Evolutionary conservation across 2,113 vertebrate species (phyloP).

Genomic region (Motacilla tschutschensis): DNA sequence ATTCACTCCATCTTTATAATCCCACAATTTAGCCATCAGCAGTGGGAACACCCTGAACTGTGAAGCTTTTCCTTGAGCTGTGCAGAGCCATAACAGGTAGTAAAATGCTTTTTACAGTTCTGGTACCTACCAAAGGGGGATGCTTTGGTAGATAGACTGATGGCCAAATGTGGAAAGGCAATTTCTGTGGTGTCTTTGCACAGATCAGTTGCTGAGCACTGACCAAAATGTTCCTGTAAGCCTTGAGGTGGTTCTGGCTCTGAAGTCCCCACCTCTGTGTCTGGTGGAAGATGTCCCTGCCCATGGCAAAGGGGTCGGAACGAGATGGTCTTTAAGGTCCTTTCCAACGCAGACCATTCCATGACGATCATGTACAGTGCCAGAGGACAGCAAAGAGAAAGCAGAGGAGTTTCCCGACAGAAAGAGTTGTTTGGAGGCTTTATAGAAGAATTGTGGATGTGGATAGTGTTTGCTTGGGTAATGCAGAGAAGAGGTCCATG

Average conservation of each 20-base stretch:
- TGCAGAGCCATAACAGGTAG: not conserved
- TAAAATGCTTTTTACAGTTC: not conserved
- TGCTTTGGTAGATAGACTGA: not conserved
- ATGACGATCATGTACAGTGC: too few species aligned
- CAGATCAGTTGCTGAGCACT: not conserved
- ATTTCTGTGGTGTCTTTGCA: not conserved
- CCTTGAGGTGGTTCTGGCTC: not conserved
- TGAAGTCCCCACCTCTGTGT: not conserved
- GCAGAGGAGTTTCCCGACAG: not conserved
- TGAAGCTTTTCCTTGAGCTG: not conserved
- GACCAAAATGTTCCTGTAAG: not conserved
- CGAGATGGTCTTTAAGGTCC: not conserved
- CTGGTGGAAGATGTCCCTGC: not conserved
- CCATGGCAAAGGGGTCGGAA: not conserved
- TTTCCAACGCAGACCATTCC: not conserved
- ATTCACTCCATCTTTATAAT: not conserved
- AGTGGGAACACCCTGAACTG: not conserved
- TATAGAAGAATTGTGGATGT: not conserved
- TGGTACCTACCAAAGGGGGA: not conserved
- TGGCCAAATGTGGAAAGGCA: not conserved
- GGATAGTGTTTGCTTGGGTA: not conserved
- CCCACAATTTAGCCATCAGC: not conserved
- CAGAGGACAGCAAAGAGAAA: not conserved
- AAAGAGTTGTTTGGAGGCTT: not conserved
- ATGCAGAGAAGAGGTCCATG: accelerated